phyloP scores from a whole-genome alignment of 1,140 invertebrate genomes.

The Ganaspis sp. region DNA sequence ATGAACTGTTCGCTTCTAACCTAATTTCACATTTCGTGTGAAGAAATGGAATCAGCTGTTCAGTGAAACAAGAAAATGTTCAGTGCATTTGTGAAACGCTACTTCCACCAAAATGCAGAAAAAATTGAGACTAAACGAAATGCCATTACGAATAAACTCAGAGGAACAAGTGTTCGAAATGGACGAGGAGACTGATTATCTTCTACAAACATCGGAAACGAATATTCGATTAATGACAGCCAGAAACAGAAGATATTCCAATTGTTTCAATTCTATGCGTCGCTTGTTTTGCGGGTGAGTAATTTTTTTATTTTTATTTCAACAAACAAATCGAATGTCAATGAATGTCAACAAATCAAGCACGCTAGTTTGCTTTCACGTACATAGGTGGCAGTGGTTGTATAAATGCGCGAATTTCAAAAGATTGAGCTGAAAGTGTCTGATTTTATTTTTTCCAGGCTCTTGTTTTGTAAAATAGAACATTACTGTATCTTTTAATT shows the following conservation, averaged over 20 bases:
- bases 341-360: conserved; percentile 3
- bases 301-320: background rate
- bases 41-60: conserved; percentile 1
- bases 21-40: background rate
- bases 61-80: conserved; percentile 11
- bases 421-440: background rate
- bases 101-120: conserved; percentile 21
- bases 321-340: background rate
- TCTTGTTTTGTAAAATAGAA: too few species aligned
- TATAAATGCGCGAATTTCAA: background rate
- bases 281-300: conserved; percentile 77
- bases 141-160: conserved; percentile 77
- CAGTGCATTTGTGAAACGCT: conserved; percentile 23
- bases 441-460: too few species aligned
- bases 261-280: conserved; percentile 67
- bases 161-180: conserved; percentile 80
- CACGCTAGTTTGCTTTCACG: background rate
- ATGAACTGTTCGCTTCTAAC: background rate
- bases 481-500: too few species aligned
- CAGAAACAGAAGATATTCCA: conserved; percentile 63
- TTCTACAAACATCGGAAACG: conserved; percentile 76
- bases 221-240: conserved; percentile 63
- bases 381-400: background rate
- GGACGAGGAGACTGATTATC: conserved; percentile 81
- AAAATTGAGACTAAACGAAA: conserved; percentile 76